Conservation (phyloP, 2,113 vertebrate genomes). For the Felis catus region F.catus_Fca126_mat1.0 CM031412.1:49433001-49433500, state of each 20-base stretch:
- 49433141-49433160: background rate
- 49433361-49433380: background rate
- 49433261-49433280: background rate
- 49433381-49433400: background rate
- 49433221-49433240: background rate
- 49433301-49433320: background rate
- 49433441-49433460: slow-evolving; percentile 17
- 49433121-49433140: background rate
- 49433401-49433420: background rate
- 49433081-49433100: background rate
- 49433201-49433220: background rate
- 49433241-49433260: background rate
- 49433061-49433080: background rate
- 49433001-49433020: no score
- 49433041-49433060: no score
- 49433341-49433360: background rate
- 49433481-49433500: background rate
- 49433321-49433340: background rate
- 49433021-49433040: no score
- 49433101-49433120: background rate
- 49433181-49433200: background rate
- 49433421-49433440: background rate
- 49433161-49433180: background rate
- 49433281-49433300: background rate
- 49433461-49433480: background rate